Evolutionary conservation across 1,140 invertebrate species (phyloP), one percentile per base, ranked within the genome.

Genomic region (Phenacoccus solenopsis): DNA sequence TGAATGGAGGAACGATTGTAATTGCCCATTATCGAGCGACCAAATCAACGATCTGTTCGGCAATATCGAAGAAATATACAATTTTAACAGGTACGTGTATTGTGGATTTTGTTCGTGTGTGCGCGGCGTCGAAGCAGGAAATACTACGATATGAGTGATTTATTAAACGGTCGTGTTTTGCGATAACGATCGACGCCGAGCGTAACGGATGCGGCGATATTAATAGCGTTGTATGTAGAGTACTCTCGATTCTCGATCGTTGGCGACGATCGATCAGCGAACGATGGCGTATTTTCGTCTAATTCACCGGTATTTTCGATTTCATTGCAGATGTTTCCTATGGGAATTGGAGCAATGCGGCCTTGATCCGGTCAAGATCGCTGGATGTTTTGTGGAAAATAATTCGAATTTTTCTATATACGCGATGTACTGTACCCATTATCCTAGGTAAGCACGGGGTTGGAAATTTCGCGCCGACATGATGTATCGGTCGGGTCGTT

Each of bases 331-430:
- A 75, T 84, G 84, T 71, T 87, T 92, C 77, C 83, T 95, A 68
- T 82, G 85, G 70, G 87, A 94, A 74, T 81, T 98, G 71, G 88
- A 94, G 76, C 81, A 84, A 70, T 94, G 93, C 77, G 85, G 86
- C 20, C 80, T 90, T 72, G 88, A 97, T 80, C 90, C 93, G 0
- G 87, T 90, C 1, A 83, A 86, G 76, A 91, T 96, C 56, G 93
- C 94, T 9, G 86, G 89, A 73, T 93, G 90, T 72, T 98, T 98
- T 79, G 90, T 96, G 0, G 85, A 89, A 74, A 88, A 95, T 76
- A 90, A 90, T 68, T 83, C 87, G n/a, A 91, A 92, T 21, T 98
- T 98, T 79, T 86, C 90, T 71, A 89, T 97, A 28, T 98, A 98
- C 81, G 94, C 94, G 12, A 88, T 92, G 64, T 98, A 98, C 78